Evolutionary conservation across 2,113 vertebrate genomes (phyloP).

Genomic region (Oncorhynchus mykiss): DNA sequence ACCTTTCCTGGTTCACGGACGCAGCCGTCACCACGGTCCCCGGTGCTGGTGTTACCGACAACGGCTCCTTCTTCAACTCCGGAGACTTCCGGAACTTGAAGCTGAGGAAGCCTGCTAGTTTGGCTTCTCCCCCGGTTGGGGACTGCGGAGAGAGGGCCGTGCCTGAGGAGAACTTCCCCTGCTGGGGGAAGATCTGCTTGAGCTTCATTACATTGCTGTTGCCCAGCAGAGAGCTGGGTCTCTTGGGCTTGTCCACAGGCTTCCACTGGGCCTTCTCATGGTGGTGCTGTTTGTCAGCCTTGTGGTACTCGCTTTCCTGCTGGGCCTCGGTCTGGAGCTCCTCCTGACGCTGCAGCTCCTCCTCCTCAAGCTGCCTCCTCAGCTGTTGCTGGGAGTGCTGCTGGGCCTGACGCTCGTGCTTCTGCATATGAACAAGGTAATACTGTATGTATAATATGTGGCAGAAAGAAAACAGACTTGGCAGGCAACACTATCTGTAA

Average conservation of each 20-base stretch:
- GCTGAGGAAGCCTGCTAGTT: constrained; percentile 86
- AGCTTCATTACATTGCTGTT: constrained; percentile 92
- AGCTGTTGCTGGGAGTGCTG: constrained; percentile 92
- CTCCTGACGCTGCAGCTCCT: constrained; percentile 86
- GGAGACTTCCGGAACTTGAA: constrained; percentile 89
- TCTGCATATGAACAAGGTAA: constrained; percentile 63
- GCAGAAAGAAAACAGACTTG: no score
- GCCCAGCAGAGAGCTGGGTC: constrained; percentile 87
- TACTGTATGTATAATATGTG: neutral
- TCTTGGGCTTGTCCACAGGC: constrained; percentile 80
- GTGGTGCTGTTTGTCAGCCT: constrained; percentile 68
- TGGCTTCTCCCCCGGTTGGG: constrained; percentile 82
- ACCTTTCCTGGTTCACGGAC: constrained; percentile 73
- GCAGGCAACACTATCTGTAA: no score
- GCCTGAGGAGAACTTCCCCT: constrained; percentile 84
- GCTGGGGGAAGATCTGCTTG: constrained; percentile 91
- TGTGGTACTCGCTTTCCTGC: constrained; percentile 75
- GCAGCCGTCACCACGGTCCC: constrained; percentile 40
- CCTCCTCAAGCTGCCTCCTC: constrained; percentile 84
- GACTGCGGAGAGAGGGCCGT: constrained; percentile 79
- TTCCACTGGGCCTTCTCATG: constrained; percentile 70
- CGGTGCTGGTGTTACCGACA: constrained; percentile 45
- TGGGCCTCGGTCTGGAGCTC: constrained; percentile 85
- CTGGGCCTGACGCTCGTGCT: constrained; percentile 91
- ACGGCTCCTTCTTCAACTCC: constrained; percentile 76